Base-by-base conservation (phyloP, 2,888 invertebrate species). In the Lepidonotus clava region DNA sequence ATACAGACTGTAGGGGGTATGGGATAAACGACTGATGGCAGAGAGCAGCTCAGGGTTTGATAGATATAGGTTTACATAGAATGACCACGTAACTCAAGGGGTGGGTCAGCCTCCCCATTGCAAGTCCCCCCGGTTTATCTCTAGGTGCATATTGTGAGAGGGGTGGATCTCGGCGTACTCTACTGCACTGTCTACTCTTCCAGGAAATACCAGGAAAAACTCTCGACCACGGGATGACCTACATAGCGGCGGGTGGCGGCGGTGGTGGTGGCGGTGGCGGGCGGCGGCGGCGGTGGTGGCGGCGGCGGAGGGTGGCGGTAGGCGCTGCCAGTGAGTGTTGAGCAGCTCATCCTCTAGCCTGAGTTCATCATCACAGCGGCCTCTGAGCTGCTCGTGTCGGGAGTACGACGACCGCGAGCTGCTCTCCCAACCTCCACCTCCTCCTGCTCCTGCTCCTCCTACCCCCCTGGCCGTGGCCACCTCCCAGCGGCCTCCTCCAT, bases 201-300 rank as follows among this genome's bases (percentile, higher is more conserved):
- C 61, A 61, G 61, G 28, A 61, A 56, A 61, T 32, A 24, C 61
- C 61, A 61, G 53, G 28, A 24, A 61, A 61, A 61, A n/a, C 61
- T 61, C n/a, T 1, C 0, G 61, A 5, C 24, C 2, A 24, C 24
- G 61, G 61, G 61, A 61, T 61, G 61, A 61, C 61, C 61, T 61
- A 61, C 61, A n/a, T 61, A 61, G 61, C 61, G 21, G 61, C 61
- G 61, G 61, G 28, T 32, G 61, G 61, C 61, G 24, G 53, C n/a
- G 1, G 53, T 53, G 53, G 53, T 53, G 53, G 53, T 4, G 6
- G n/a, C n/a, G n/a, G n/a, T n/a, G n/a, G n/a, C n/a, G n/a, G n/a
- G n/a, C n/a, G n/a, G 61, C 24, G 5, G 61, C 61, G 24, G 53
- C n/a, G 1, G 53, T 53, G 53, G 53, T 53, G 53, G 53, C 2